phyloP scores from a whole-genome alignment of 2,797 vertebrate genomes.

The Parauchenoglanis ngamensis region DNA sequence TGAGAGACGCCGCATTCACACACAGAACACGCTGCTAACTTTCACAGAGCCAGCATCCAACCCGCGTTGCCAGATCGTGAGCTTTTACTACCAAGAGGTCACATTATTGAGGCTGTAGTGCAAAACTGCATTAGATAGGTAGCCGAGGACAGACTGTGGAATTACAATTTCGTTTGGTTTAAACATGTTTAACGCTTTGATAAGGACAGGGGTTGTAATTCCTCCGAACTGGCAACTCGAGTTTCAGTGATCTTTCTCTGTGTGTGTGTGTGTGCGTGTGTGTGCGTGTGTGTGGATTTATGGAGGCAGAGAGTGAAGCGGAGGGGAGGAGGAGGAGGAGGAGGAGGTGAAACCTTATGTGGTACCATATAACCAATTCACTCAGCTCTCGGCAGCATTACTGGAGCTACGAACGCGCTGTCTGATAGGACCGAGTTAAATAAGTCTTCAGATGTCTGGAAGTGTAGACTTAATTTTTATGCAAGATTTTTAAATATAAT shows the following conservation, averaged over 20 bases:
- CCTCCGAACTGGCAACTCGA: constrained; percentile 9
- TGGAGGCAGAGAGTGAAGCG: constrained; percentile 20
- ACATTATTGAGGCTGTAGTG: not conserved
- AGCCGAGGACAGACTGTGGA: too few relatives aligned
- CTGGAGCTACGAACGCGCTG: not conserved
- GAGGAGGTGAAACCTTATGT: constrained; percentile 60
- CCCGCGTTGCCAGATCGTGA: constrained; percentile 12
- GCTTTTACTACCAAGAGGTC: not conserved
- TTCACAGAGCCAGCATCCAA: not conserved
- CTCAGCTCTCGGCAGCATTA: not conserved
- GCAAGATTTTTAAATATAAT: not conserved
- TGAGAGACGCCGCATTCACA: constrained; percentile 1
- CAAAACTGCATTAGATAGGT: not conserved
- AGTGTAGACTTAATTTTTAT: not conserved
- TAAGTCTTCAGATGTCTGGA: not conserved
- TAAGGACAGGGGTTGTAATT: not conserved
- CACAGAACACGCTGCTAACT: not conserved
- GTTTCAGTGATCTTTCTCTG: not conserved
- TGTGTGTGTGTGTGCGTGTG: not conserved
- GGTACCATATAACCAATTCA: constrained; percentile 14
- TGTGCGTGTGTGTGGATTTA: not conserved
- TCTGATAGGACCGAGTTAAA: not conserved
- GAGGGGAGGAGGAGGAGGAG: constrained; percentile 35
- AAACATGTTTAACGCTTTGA: not conserved
- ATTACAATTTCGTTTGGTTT: not conserved